Percentiles rank a stretch among this genome's conserved stretches.
Conservation (phyloP, 2,888 invertebrate genomes). For the Lepidocyrtinus sp. region DNA sequence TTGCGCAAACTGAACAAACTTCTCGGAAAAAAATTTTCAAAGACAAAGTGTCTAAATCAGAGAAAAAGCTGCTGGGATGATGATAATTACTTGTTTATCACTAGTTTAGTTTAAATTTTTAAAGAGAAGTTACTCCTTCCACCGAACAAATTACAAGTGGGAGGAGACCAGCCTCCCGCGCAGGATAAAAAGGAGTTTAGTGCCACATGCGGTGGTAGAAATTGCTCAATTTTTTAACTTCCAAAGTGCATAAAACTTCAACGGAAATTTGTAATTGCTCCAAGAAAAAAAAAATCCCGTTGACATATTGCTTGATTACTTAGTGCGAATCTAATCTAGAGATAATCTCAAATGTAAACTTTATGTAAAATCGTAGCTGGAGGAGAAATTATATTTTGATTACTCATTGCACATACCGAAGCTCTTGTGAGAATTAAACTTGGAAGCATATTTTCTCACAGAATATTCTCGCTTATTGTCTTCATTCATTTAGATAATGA, state of each 20-base stretch:
- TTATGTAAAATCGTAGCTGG: not conserved
- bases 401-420: not conserved
- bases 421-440: too few species aligned
- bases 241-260: too few species aligned
- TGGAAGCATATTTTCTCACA: constrained; percentile 17
- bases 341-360: constrained; percentile 25
- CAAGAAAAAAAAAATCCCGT: constrained; percentile 14
- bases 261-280: too few species aligned
- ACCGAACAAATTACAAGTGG: too few species aligned
- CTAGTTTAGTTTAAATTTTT: not conserved
- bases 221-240: too few species aligned
- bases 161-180: too few species aligned
- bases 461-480: not conserved
- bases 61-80: too few species aligned
- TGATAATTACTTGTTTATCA: not conserved
- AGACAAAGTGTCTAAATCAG: too few species aligned
- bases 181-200: not conserved
- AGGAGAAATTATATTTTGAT: not conserved
- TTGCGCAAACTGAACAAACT: too few species aligned
- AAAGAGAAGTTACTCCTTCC: not conserved
- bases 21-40: too few species aligned
- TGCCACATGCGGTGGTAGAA: not conserved
- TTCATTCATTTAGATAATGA: constrained; percentile 28
- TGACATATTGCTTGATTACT: constrained; percentile 39
- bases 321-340: too few species aligned